Evolutionary conservation across 1,140 invertebrate species (phyloP).

Genomic region (Leptinotarsa texana): DNA sequence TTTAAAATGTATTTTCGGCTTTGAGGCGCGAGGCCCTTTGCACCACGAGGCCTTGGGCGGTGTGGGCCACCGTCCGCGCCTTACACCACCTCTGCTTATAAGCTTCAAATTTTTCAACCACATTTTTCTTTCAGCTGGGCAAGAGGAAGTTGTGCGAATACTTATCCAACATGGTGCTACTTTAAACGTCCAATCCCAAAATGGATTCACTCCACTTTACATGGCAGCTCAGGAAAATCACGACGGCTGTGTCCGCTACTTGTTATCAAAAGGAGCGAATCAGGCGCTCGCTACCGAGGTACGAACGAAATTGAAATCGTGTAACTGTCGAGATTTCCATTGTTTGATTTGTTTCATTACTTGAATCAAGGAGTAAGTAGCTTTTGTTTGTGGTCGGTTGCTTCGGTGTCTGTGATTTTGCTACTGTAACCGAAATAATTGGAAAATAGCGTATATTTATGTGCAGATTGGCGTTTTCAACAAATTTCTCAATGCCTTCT

Average conservation of each 20-base stretch:
- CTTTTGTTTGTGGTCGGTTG: background rate
- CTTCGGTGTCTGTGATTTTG: background rate
- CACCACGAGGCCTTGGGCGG: too few relatives aligned
- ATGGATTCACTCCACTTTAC: slow-evolving; percentile 97
- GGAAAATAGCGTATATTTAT: too few relatives aligned
- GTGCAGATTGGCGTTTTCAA: too few relatives aligned
- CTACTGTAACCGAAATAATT: too few relatives aligned
- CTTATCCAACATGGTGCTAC: slow-evolving; percentile 88
- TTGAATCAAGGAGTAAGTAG: background rate
- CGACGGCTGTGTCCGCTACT: slow-evolving; percentile 88
- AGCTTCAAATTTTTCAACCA: too few relatives aligned
- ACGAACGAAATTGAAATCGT: slow-evolving; percentile 34
- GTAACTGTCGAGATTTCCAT: slow-evolving; percentile 21
- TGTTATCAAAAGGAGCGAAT: slow-evolving; percentile 92
- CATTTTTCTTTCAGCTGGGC: slow-evolving; percentile 72
- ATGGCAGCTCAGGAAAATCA: slow-evolving; percentile 99
- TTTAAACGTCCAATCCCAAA: slow-evolving; percentile 95
- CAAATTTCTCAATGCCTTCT: too few relatives aligned
- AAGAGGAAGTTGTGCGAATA: slow-evolving; percentile 91
- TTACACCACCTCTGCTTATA: too few relatives aligned
- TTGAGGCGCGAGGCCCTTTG: too few relatives aligned
- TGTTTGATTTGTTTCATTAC: background rate
- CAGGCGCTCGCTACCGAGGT: slow-evolving; percentile 96
- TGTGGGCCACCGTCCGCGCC: too few relatives aligned
- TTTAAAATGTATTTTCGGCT: too few relatives aligned